Percentiles rank a stretch among this genome's conserved stretches.
Evolutionary conservation across 2,888 invertebrate species (phyloP).

Genomic region (Ptycholaimellus sp.): DNA sequence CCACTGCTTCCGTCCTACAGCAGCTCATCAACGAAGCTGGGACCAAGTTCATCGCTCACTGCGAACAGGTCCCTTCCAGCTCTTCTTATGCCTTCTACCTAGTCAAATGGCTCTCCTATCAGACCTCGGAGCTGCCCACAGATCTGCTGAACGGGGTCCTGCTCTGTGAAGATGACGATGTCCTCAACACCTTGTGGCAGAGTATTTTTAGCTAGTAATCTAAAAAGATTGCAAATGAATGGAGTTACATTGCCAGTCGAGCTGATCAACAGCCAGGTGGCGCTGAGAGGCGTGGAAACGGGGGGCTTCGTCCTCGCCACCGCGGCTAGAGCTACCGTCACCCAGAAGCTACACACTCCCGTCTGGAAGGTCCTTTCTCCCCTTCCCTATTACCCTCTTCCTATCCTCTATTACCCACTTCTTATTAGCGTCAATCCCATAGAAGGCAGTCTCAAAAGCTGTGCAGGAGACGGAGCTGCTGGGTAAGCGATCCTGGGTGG

Average conservation of each 20-base stretch:
- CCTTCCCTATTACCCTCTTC: no score
- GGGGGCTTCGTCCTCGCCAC: constrained; percentile 87
- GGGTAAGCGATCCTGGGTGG: constrained; percentile 85
- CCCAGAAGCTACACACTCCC: no score
- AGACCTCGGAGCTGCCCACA: constrained; percentile 27
- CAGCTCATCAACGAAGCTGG: constrained; percentile 66
- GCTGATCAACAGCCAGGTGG: constrained; percentile 61
- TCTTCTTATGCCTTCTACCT: no score
- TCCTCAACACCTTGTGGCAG: constrained; percentile 73
- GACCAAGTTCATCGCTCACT: constrained; percentile 75
- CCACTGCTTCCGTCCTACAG: constrained; percentile 61
- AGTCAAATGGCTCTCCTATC: no score
- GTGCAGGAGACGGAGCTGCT: constrained; percentile 55
- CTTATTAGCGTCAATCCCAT: no score
- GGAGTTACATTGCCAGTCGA: constrained; percentile 42
- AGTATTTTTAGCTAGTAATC: no score
- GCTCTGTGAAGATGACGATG: constrained; percentile 59
- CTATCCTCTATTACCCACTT: no score
- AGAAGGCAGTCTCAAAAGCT: no score
- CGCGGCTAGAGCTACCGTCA: constrained; percentile 77
- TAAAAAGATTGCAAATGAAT: no score
- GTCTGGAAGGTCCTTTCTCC: no score
- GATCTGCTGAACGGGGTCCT: constrained; percentile 54
- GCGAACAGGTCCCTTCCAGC: constrained; percentile 69
- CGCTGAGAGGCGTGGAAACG: constrained; percentile 82